phyloP scores from a whole-genome alignment of 1,140 invertebrate genomes.

The Eumeta japonica region DNA sequence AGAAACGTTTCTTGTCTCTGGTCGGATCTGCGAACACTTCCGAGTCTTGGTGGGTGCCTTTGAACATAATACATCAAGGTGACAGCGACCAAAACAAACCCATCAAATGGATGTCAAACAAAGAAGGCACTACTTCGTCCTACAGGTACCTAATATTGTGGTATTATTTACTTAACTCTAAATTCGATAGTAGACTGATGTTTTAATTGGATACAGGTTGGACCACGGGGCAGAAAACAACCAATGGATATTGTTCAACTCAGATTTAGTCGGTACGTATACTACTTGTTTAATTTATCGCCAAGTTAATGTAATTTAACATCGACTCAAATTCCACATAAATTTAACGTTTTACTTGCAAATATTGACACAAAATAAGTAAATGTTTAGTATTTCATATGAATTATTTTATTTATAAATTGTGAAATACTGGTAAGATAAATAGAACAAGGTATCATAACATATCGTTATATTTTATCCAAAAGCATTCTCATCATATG shows the following conservation, averaged over 20 bases:
- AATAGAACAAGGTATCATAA: no score
- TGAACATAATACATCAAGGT: constrained; percentile 28
- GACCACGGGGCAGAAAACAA: constrained; percentile 19
- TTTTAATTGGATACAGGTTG: constrained; percentile 20
- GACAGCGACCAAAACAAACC: constrained; percentile 11
- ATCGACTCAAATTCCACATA: no score
- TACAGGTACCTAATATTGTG: neutral
- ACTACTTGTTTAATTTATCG: no score
- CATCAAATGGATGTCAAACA: constrained; percentile 32
- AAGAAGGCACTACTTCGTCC: constrained; percentile 23
- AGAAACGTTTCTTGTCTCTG: constrained; percentile 39
- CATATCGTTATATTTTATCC: no score
- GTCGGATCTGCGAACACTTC: constrained; percentile 4
- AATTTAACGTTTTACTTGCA: no score
- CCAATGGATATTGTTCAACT: constrained; percentile 41
- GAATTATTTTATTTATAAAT: no score
- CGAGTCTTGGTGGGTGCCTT: constrained; percentile 38
- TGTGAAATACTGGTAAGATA: no score
- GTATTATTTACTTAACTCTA: neutral
- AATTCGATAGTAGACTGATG: neutral
- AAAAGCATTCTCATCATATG: no score
- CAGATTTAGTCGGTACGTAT: constrained; percentile 41
- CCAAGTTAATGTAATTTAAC: no score
- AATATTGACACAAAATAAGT: no score
- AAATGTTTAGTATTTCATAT: no score